Conservation (phyloP, 1,140 invertebrate species). For the Cydia amplana region DNA sequence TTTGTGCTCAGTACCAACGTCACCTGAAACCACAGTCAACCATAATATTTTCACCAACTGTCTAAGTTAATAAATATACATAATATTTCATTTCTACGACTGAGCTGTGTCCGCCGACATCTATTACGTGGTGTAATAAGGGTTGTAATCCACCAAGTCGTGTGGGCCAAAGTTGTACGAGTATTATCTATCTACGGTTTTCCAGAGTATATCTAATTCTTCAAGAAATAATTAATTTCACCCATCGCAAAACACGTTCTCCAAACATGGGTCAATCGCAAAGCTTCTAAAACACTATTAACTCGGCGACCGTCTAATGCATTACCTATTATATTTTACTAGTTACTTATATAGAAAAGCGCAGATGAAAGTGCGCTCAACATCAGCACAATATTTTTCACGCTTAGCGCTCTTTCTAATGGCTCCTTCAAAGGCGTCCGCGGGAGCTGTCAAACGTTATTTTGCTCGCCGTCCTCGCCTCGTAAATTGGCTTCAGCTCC, state of each 20-base stretch:
- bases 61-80: too few relatives aligned
- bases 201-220: too few relatives aligned
- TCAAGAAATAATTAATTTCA: not conserved
- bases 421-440: constrained; percentile 42
- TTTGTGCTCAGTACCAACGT: too few relatives aligned
- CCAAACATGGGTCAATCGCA: not conserved
- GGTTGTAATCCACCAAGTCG: too few relatives aligned
- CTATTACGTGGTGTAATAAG: too few relatives aligned
- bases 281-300: constrained; percentile 2
- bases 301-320: not conserved
- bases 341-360: not conserved
- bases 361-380: constrained; percentile 13
- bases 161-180: too few relatives aligned
- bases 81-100: too few relatives aligned
- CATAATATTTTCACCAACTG: too few relatives aligned
- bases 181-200: not conserved
- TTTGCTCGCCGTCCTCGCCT: constrained; percentile 41
- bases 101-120: too few relatives aligned
- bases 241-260: not conserved
- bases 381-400: constrained; percentile 41
- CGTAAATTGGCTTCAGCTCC: constrained; percentile 45
- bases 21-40: too few relatives aligned
- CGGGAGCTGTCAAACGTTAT: constrained; percentile 41
- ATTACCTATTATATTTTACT: not conserved
- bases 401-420: constrained; percentile 41